Conservation (phyloP, 2,888 invertebrate species). For the Alviniconcha strummeri region DNA sequence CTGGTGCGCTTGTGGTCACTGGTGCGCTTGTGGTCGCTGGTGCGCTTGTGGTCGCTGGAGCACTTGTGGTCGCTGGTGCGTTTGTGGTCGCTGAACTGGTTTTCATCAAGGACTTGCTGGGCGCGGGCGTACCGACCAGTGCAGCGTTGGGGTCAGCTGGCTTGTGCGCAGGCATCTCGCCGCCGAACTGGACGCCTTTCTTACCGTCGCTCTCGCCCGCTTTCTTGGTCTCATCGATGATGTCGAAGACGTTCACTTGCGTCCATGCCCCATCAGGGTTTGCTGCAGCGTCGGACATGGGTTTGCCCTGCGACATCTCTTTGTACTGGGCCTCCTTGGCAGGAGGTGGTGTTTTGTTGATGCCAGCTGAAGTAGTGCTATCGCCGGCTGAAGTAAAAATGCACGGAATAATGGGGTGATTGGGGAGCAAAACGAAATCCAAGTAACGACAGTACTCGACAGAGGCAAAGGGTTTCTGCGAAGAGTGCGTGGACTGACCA, state of each 20-base stretch:
- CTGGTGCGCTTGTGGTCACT: too few species aligned
- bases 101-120: not conserved
- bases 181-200: not conserved
- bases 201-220: not conserved
- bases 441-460: too few species aligned
- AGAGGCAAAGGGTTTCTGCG: too few species aligned
- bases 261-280: slow-evolving; percentile 2
- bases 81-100: not conserved
- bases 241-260: slow-evolving; percentile 17
- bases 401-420: too few species aligned
- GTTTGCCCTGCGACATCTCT: not conserved
- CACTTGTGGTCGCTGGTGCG: too few species aligned
- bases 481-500: too few species aligned
- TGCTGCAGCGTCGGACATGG: not conserved
- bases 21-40: too few species aligned
- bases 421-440: too few species aligned
- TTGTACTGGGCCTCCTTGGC: not conserved
- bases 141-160: not conserved
- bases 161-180: too few species aligned
- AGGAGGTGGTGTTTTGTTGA: not conserved
- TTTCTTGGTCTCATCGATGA: slow-evolving; percentile 3
- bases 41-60: too few species aligned
- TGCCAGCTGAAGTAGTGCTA: too few species aligned
- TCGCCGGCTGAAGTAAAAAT: too few species aligned
- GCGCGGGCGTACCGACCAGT: not conserved